phyloP scores from a whole-genome alignment of 53 echinoderm and acorn worm genomes.

The Paelopatides confundens region DNA sequence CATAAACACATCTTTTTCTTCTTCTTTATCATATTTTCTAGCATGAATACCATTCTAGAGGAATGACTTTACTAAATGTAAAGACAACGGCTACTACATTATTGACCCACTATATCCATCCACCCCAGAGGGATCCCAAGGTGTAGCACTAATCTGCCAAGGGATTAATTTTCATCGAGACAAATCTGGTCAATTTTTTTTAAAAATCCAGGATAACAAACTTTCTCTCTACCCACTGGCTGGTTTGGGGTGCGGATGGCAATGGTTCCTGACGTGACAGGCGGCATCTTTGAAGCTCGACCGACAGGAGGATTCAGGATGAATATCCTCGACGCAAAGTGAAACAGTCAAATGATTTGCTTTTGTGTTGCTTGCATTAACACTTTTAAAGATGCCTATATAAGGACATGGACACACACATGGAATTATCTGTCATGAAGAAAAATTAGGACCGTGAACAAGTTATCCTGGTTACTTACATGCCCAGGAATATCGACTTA shows the following conservation, averaged over 20 bases:
- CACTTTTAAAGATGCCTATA: not conserved
- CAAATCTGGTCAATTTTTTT: no score
- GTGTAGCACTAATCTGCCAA: no score
- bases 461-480: not conserved
- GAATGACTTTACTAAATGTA: no score
- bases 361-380: conserved; percentile 17
- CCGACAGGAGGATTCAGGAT: conserved; percentile 34
- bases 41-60: no score
- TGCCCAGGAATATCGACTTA: no score
- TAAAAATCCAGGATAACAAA: not conserved
- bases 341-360: conserved; percentile 45
- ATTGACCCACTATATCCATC: no score
- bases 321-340: conserved; percentile 49
- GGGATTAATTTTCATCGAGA: no score
- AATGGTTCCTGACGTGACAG: conserved; percentile 49
- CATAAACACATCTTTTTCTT: no score
- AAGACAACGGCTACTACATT: no score
- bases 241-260: conserved; percentile 7
- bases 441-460: not conserved
- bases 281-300: conserved; percentile 27
- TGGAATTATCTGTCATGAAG: not conserved
- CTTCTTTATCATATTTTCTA: no score
- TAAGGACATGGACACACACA: not conserved
- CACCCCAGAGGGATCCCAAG: no score
- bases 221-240: not conserved